A percentile compares a stretch with the other conserved stretches of the same genome.
Conservation (phyloP, 2,797 vertebrate genomes). For the Fratercula arctica region DNA sequence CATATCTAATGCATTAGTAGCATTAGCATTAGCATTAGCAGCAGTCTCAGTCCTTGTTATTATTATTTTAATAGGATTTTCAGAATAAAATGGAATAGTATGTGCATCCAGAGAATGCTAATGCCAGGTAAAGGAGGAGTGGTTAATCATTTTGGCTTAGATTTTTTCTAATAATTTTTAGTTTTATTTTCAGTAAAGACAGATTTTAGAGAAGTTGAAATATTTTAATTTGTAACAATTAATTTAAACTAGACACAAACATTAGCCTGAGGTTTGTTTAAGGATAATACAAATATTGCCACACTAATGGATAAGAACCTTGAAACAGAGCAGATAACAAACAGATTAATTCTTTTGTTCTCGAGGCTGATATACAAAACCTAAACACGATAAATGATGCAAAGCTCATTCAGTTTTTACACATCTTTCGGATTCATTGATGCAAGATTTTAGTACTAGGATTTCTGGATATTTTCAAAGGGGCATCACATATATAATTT, state of each 20-base stretch:
- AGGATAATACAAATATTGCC: neutral
- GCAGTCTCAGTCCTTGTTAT: neutral
- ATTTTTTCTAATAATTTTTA: neutral
- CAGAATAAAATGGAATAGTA: neutral
- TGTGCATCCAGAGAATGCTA: neutral
- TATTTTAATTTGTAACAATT: neutral
- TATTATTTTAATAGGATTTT: constrained; percentile 21
- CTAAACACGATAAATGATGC: neutral
- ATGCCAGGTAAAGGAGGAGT: neutral
- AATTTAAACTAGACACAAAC: neutral
- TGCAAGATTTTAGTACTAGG: neutral
- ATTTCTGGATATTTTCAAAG: neutral
- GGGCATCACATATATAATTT: neutral
- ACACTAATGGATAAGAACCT: neutral
- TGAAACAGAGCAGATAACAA: neutral
- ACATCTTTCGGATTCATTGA: neutral
- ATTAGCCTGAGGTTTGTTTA: neutral
- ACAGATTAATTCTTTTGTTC: constrained; percentile 2
- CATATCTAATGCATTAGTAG: neutral
- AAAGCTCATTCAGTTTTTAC: neutral
- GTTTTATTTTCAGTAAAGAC: neutral
- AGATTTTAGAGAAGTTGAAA: neutral
- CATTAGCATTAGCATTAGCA: neutral
- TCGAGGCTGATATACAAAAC: neutral
- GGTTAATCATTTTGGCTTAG: neutral